Percentiles rank a stretch among this genome's conserved stretches.
These are phyloP conservation scores for Indicator indicator DNA, from an alignment of 2,113 vertebrate species.

Conservation along the genomic window DNA sequence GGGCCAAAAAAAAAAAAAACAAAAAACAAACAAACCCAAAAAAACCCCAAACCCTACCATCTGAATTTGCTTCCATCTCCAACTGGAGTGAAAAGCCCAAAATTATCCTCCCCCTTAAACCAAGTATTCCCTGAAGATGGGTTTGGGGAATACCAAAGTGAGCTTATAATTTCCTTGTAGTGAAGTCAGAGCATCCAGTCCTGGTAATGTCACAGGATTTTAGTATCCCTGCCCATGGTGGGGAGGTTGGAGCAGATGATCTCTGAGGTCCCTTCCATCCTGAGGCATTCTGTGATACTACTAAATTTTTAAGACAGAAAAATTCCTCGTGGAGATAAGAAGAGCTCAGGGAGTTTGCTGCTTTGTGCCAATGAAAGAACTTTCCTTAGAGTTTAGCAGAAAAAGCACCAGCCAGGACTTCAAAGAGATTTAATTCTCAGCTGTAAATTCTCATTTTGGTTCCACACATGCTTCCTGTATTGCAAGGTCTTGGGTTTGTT, in stretches of 20 bases:
- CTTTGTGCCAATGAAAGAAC: background rate
- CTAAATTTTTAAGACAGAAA: constrained; percentile 5
- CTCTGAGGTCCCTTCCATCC: too few species aligned
- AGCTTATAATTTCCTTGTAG: background rate
- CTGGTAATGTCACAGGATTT: background rate
- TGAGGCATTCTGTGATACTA: too few species aligned
- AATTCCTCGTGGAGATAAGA: background rate
- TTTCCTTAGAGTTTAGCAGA: constrained; percentile 8
- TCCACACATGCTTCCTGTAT: background rate
- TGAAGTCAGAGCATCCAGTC: constrained; percentile 13
- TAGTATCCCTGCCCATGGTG: too few species aligned
- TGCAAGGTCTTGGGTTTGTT: background rate
- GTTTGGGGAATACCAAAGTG: background rate
- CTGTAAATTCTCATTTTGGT: constrained; percentile 42
- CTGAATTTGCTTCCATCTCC: background rate
- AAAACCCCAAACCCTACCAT: too few species aligned
- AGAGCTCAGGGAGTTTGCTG: background rate
- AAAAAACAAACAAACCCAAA: too few species aligned
- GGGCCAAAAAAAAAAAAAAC: too few species aligned
- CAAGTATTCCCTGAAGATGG: background rate
- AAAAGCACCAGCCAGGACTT: background rate
- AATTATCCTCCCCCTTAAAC: background rate
- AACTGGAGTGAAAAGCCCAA: background rate
- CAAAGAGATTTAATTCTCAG: background rate
- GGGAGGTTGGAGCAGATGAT: too few species aligned